Percentiles rank a stretch among this genome's conserved stretches.
Conservation (phyloP, 2,888 invertebrate species). For the Nasonovia ribisnigri region DNA sequence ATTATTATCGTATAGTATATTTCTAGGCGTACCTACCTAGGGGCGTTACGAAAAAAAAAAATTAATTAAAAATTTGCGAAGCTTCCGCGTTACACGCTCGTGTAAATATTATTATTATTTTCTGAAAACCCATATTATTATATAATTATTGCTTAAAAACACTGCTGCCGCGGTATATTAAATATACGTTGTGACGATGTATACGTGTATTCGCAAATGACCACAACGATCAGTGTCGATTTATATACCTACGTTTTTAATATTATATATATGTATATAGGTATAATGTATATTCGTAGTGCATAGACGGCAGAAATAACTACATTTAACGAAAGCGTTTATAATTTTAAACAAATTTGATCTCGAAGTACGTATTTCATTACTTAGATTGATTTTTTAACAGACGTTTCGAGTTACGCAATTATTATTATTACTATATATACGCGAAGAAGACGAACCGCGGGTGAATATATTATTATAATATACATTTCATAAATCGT, state of each 20-base stretch:
- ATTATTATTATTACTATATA: background rate
- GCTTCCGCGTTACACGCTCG: background rate
- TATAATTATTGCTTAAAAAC: background rate
- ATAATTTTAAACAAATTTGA: background rate
- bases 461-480: slow-evolving; percentile 5
- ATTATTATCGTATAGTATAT: background rate
- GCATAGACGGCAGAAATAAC: background rate
- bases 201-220: background rate
- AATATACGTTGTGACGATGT: too few species aligned
- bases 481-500: background rate
- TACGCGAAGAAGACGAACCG: background rate
- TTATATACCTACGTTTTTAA: background rate
- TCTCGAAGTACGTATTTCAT: background rate
- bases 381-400: background rate
- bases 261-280: background rate
- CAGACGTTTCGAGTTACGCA: background rate
- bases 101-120: background rate
- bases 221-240: background rate
- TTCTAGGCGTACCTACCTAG: background rate
- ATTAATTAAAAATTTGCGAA: background rate
- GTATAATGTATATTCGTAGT: background rate
- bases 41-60: background rate
- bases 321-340: background rate
- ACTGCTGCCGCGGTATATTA: background rate
- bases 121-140: background rate